Percentiles rank a stretch among this genome's conserved stretches.
These are phyloP conservation scores for Andrena dorsata DNA, from an alignment of 2,888 invertebrate species.

Conservation along the genomic window DNA sequence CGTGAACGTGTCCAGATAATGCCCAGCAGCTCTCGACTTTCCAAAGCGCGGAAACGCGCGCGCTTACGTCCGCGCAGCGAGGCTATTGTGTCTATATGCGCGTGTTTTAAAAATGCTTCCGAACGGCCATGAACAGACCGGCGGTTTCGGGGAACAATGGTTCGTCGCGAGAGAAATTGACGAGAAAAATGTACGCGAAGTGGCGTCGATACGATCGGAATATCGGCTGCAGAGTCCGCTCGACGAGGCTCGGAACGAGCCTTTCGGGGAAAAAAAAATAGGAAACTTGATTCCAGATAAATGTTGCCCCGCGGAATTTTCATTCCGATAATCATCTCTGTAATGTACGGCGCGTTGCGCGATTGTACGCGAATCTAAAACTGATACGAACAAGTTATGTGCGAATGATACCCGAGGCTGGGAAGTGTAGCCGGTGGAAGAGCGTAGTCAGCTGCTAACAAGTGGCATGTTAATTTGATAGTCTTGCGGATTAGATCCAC, in stretches of 20 bases:
- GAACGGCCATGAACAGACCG: conserved; percentile 49
- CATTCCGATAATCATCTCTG: conserved; percentile 29
- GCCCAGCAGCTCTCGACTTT: conserved; percentile 9
- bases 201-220: conserved; percentile 57
- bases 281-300: conserved; percentile 36
- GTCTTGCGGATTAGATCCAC: no score
- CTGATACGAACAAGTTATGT: conserved; percentile 39
- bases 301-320: conserved; percentile 29
- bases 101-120: conserved; percentile 2
- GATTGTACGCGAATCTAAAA: conserved; percentile 24
- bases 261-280: conserved; percentile 44
- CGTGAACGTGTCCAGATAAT: conserved; percentile 66
- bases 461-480: neutral
- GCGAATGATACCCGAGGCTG: conserved; percentile 4
- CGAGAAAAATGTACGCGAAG: conserved; percentile 43
- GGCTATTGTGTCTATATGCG: neutral
- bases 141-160: conserved; percentile 45
- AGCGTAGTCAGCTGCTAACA: neutral
- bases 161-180: conserved; percentile 42
- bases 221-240: conserved; percentile 17
- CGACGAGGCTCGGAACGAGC: conserved; percentile 17
- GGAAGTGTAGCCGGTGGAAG: neutral
- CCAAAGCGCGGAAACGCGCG: conserved; percentile 54
- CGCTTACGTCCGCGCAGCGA: conserved; percentile 39
- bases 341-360: conserved; percentile 23